A percentile compares a stretch with the other conserved stretches of the same genome.
Evolutionary conservation across 2,113 vertebrate genomes (phyloP).

Genomic region (Cyphomyrus discorhynchus): DNA sequence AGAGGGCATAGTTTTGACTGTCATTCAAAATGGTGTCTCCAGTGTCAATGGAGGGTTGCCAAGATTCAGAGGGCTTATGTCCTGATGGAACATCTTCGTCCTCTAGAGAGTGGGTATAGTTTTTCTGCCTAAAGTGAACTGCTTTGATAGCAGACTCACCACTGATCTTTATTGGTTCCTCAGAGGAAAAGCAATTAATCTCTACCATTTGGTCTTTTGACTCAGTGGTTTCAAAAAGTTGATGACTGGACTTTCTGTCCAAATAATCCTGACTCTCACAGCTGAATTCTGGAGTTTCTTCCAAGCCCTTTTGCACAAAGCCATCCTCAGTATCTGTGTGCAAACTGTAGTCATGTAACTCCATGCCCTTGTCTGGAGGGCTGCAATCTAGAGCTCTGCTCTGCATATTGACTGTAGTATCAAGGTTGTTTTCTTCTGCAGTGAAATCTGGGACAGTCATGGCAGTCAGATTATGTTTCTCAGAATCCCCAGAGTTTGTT

Average conservation of each 20-base stretch:
- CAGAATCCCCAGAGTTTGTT: conserved; percentile 59
- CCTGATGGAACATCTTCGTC: background rate
- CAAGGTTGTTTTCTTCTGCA: conserved; percentile 52
- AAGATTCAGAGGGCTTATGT: background rate
- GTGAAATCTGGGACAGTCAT: conserved; percentile 54
- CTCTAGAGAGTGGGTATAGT: too few relatives aligned
- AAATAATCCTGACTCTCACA: conserved; percentile 65
- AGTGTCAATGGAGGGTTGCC: conserved; percentile 33
- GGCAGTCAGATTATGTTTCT: conserved; percentile 33
- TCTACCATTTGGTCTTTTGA: conserved; percentile 28
- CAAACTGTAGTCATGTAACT: conserved; percentile 58
- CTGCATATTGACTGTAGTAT: conserved; percentile 49
- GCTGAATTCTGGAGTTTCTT: conserved; percentile 65
- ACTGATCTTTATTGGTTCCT: conserved; percentile 35
- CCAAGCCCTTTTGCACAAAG: conserved; percentile 32
- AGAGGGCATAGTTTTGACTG: background rate
- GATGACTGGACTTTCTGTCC: conserved; percentile 53
- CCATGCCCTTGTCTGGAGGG: conserved; percentile 54
- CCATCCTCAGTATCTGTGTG: conserved; percentile 62
- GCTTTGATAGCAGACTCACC: conserved; percentile 40
- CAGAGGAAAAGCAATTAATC: conserved; percentile 36
- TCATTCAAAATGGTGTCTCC: conserved; percentile 37
- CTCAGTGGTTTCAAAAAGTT: conserved; percentile 7
- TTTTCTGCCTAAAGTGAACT: background rate
- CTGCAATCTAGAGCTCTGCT: conserved; percentile 56